A percentile compares a stretch with the other conserved stretches of the same genome.
phyloP scores from a whole-genome alignment of 2,113 vertebrate genomes.

The Mystacornis crossleyi region DNA sequence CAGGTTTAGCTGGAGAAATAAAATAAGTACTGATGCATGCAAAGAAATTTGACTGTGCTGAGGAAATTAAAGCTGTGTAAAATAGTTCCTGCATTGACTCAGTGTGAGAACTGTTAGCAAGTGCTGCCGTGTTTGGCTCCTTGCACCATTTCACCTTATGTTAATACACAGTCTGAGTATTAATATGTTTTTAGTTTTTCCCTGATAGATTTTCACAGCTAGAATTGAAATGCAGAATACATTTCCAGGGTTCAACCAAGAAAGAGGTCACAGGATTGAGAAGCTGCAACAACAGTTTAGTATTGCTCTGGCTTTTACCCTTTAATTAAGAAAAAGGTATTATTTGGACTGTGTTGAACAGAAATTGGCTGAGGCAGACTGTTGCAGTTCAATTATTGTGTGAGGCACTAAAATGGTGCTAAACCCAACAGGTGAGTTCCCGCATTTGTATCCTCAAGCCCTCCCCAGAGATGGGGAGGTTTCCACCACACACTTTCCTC shows the following conservation, averaged over 20 bases:
- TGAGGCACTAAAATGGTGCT: neutral
- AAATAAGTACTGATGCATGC: neutral
- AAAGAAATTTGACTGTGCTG: neutral
- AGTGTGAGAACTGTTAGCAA: neutral
- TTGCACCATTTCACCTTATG: neutral
- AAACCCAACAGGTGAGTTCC: rapidly evolving
- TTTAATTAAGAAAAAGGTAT: neutral
- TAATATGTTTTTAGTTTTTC: neutral
- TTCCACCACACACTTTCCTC: rapidly evolving
- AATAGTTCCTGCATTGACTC: neutral
- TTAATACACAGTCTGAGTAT: neutral
- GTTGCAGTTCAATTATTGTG: neutral
- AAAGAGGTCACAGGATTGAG: neutral
- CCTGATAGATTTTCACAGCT: neutral
- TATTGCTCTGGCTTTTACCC: neutral
- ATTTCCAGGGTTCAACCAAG: neutral
- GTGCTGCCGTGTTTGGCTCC: neutral
- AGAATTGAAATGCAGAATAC: neutral
- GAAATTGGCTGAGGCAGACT: neutral
- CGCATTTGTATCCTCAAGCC: neutral
- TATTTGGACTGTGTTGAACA: neutral
- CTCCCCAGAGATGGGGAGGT: neutral
- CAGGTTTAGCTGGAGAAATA: neutral
- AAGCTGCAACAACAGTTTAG: rapidly evolving
- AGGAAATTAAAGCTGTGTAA: neutral